These are phyloP conservation scores for Drosophila picticornis DNA, from an alignment of 2,888 invertebrate genomes.

Conservation along the genomic window DNA sequence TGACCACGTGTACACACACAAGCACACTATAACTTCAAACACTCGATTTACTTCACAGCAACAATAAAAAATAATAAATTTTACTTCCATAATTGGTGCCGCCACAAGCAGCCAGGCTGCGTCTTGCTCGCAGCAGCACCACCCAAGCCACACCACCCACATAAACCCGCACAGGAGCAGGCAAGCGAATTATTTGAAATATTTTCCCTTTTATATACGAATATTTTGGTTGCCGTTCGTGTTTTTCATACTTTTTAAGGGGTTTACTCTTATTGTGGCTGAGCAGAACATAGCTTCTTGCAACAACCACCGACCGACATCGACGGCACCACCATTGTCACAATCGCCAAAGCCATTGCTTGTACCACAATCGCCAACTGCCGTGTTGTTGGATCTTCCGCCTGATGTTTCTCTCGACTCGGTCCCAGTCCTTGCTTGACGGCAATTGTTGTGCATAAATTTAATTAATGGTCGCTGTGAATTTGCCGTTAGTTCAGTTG, in stretches of 20 bases:
- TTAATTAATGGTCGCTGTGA: conserved; percentile 67
- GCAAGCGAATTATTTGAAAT: conserved; percentile 71
- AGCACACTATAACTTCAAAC: conserved; percentile 53
- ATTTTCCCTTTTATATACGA: conserved; percentile 59
- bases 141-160: conserved; percentile 9
- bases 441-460: conserved; percentile 60
- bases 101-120: conserved; percentile 69
- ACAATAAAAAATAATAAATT: conserved; percentile 75
- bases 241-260: conserved; percentile 40
- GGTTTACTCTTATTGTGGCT: conserved; percentile 26
- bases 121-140: conserved; percentile 51
- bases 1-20: conserved; percentile 11
- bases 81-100: conserved; percentile 74
- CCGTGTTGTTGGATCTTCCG: conserved; percentile 64
- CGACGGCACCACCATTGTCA: conserved; percentile 49
- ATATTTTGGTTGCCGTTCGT: conserved; percentile 39
- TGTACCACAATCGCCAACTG: conserved; percentile 35
- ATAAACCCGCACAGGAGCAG: conserved; percentile 25
- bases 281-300: conserved; percentile 44
- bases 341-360: conserved; percentile 37
- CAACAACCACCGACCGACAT: conserved; percentile 36
- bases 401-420: conserved; percentile 26
- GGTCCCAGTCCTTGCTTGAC: conserved; percentile 24
- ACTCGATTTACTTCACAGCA: conserved; percentile 70
- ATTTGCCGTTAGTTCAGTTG: conserved; percentile 62